phyloP scores from a whole-genome alignment of 1,140 invertebrate species.

The Micrasema minimum region DNA sequence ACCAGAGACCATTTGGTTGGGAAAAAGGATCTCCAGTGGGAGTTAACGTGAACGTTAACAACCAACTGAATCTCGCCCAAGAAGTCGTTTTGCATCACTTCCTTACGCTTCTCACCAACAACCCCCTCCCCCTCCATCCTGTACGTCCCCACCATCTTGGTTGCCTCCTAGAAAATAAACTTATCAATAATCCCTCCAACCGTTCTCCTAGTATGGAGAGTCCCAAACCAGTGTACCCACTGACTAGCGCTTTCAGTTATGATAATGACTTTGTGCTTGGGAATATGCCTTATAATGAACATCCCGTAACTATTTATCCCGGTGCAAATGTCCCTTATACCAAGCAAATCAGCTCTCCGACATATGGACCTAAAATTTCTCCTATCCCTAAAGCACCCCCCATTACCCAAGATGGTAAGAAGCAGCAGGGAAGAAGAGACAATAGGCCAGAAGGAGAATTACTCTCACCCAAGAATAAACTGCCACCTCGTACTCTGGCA shows the following conservation, averaged over 20 bases:
- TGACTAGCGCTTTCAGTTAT: constrained; percentile 61
- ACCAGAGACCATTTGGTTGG: constrained; percentile 79
- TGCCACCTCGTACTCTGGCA: constrained; percentile 75
- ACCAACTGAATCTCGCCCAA: constrained; percentile 66
- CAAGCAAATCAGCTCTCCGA: constrained; percentile 63
- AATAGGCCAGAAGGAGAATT: constrained; percentile 63
- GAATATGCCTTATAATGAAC: constrained; percentile 69
- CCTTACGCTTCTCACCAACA: constrained; percentile 68
- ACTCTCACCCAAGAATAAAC: constrained; percentile 68
- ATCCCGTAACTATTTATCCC: constrained; percentile 72
- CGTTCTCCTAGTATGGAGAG: constrained; percentile 63
- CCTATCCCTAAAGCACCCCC: constrained; percentile 55
- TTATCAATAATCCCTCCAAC: constrained; percentile 54
- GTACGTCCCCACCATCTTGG: constrained; percentile 63
- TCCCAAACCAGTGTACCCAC: constrained; percentile 59
- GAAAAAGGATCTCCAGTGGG: constrained; percentile 64
- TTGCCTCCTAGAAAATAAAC: constrained; percentile 39
- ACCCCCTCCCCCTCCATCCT: constrained; percentile 56
- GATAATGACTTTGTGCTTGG: constrained; percentile 62
- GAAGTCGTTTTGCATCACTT: constrained; percentile 74
- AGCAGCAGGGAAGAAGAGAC: constrained; percentile 44
- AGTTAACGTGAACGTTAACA: constrained; percentile 54
- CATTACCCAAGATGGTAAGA: constrained; percentile 48
- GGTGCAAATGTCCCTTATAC: constrained; percentile 64
- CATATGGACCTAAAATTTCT: constrained; percentile 60